Conservation (phyloP, 2,113 vertebrate species). For the Harpagus bidentatus region DNA sequence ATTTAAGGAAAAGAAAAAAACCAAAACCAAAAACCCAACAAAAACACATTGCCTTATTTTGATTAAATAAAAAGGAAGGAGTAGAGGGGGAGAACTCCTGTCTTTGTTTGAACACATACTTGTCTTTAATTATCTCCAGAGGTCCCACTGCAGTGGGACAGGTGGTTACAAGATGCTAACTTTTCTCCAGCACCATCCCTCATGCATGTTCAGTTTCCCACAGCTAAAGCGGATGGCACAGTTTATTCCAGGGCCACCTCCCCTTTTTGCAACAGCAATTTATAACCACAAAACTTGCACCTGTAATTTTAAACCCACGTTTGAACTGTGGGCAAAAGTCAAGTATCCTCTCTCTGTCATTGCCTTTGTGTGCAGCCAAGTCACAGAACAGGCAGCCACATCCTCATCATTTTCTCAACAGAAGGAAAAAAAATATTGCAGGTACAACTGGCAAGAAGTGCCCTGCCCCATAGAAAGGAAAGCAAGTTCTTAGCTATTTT, state of each 20-base stretch:
- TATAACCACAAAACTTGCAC: conserved; percentile 1
- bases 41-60: neutral
- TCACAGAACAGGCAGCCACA: neutral
- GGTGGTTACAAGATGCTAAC: neutral
- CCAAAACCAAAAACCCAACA: neutral
- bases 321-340: conserved; percentile 4
- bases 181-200: neutral
- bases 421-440: neutral
- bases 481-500: conserved; percentile 9
- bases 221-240: neutral
- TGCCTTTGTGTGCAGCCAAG: neutral
- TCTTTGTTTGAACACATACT: neutral
- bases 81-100: neutral
- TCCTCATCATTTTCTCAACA: neutral
- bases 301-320: conserved; percentile 21
- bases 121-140: neutral
- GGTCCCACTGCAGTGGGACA: neutral
- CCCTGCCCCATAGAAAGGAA: neutral
- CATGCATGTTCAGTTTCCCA: neutral
- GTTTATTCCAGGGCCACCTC: neutral
- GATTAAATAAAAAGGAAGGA: neutral
- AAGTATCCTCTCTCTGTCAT: neutral
- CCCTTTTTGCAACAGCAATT: neutral
- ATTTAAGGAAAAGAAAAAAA: neutral
- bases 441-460: neutral